Percentiles rank a stretch among this genome's conserved stretches.
Evolutionary conservation across 2,888 invertebrate species (phyloP).

Genomic region (Trichopria drosophilae): DNA sequence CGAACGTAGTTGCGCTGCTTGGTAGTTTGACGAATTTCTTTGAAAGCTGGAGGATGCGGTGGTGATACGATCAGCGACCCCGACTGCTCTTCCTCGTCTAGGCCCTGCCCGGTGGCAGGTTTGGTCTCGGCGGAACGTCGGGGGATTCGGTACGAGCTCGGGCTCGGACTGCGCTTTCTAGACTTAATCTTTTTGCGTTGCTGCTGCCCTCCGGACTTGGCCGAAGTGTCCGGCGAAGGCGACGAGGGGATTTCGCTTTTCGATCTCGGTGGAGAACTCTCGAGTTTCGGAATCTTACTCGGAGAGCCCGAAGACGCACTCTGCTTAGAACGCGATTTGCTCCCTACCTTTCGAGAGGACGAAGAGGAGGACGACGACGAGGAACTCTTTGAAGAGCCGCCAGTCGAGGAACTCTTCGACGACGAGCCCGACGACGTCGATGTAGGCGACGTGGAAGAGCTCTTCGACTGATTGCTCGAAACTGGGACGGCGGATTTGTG

Average conservation of each 20-base stretch:
- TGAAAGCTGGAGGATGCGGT: constrained; percentile 49
- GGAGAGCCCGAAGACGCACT: constrained; percentile 44
- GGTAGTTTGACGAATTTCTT: no score
- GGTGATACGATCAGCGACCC: constrained; percentile 55
- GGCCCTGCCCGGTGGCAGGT: constrained; percentile 32
- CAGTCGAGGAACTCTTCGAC: constrained; percentile 22
- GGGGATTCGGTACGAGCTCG: constrained; percentile 53
- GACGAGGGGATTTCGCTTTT: constrained; percentile 25
- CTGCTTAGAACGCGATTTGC: constrained; percentile 52
- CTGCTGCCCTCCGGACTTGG: no score
- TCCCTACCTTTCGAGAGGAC: constrained; percentile 55
- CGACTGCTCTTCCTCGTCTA: constrained; percentile 56
- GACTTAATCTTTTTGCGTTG: constrained; percentile 44
- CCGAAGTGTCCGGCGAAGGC: constrained; percentile 38
- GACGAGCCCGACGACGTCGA: constrained; percentile 22
- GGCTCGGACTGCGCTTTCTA: constrained; percentile 26
- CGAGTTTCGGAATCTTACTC: constrained; percentile 49
- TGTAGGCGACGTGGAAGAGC: no score
- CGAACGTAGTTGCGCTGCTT: no score
- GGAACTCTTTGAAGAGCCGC: constrained; percentile 24
- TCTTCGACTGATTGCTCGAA: constrained; percentile 21
- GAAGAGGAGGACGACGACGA: constrained; percentile 56
- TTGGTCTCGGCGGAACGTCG: constrained; percentile 29
- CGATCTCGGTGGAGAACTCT: constrained; percentile 33
- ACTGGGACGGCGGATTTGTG: no score